Percentiles rank a stretch among this genome's conserved stretches.
These are phyloP conservation scores for Zaprionus nigranus DNA, from an alignment of 1,140 invertebrate genomes.

Conservation along the genomic window DNA sequence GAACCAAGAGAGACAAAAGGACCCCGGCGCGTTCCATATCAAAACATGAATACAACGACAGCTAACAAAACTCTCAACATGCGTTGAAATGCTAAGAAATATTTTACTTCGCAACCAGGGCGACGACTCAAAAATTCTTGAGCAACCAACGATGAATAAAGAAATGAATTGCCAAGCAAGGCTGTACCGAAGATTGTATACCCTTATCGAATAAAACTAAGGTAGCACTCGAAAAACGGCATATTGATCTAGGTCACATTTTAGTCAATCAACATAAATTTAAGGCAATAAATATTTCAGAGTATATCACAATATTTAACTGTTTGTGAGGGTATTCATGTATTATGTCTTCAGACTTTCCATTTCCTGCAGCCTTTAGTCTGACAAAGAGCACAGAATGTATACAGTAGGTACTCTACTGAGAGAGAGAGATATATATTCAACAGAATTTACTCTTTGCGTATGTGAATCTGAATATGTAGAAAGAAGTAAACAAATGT, in stretches of 20 bases:
- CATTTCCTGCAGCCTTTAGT: too few species aligned
- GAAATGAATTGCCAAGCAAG: background rate
- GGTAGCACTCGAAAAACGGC: background rate
- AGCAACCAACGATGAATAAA: conserved; percentile 32
- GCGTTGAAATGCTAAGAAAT: conserved; percentile 74
- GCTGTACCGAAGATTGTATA: background rate
- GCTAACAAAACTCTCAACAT: conserved; percentile 78
- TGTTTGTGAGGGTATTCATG: too few species aligned
- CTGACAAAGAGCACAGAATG: too few species aligned
- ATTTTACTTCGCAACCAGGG: conserved; percentile 69
- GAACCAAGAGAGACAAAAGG: conserved; percentile 62
- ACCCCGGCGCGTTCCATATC: conserved; percentile 78
- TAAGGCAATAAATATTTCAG: background rate
- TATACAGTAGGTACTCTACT: too few species aligned
- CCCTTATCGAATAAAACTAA: background rate
- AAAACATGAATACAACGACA: conserved; percentile 77
- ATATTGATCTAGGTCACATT: too few species aligned
- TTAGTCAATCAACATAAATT: background rate
- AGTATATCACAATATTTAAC: background rate
- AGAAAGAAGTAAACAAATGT: too few species aligned
- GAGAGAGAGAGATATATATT: too few species aligned
- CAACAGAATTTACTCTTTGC: too few species aligned
- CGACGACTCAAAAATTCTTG: conserved; percentile 57
- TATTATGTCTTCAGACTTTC: too few species aligned
- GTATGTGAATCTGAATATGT: too few species aligned